Base-by-base conservation (phyloP, 2,888 invertebrate genomes). In the Megamerina dolium region DNA sequence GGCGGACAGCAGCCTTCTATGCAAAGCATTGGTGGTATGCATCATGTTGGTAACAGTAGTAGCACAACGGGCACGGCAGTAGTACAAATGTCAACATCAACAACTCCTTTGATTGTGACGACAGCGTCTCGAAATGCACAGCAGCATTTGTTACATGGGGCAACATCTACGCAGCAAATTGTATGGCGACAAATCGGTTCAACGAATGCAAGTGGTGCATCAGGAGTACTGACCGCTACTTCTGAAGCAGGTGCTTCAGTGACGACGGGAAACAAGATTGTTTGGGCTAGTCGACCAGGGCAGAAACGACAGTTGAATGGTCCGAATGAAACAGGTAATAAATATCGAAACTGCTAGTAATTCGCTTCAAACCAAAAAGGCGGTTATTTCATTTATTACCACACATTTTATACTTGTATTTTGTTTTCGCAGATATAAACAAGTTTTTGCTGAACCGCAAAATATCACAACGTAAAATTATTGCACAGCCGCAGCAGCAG, bases 261-360 rank as follows among this genome's bases (percentile, higher is more conserved):
- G 4, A 55, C 58, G 4, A 53, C 63, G 13, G 59, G 66, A 48
- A 62, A 66, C 43, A 63, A 68, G 52, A 61, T 68, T 36, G 55
- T 67, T 9, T 62, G 66, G 67, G 57, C 70, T 32, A 64, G 64
- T 50, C 57, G 68, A 12, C 51, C 64, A 9, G 56, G 58, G 3
- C 64, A 58, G 45, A 61, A 69, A 49, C 54, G 61, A 27, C 69
- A 69, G 47, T 54, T 68, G 2, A 72, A 72, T 50, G 71, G 71
- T 35, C 71, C 71, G 13, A 64, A 70, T 37, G 64, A 64, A 47
- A 60, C 57, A 52, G 64, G 64, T 65, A 40, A 46, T 45, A 34
- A 14, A 4, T 37, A n/a, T n/a, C 26, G 16, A 34, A 20, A 33
- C 9, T 38, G 12, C 29, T 34, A 17, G 16, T 13, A 29, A 14